A percentile compares a stretch with the other conserved stretches of the same genome.
Evolutionary conservation across 2,113 vertebrate species (phyloP).

Genomic region (Garra rufa): DNA sequence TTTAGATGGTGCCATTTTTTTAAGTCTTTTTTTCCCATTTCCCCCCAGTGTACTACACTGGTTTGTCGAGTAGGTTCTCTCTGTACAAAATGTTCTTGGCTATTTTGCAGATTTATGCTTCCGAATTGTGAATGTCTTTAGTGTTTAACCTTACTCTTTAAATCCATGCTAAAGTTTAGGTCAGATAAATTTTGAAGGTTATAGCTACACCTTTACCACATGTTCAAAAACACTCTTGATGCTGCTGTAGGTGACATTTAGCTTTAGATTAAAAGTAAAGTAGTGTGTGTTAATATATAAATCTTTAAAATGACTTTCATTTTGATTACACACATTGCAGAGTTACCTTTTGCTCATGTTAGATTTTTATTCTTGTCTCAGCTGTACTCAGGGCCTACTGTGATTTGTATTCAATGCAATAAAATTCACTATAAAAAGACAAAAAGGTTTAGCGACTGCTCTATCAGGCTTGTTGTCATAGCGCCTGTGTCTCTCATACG

Average conservation of each 20-base stretch:
- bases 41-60: neutral
- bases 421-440: neutral
- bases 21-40: neutral
- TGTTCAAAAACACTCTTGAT: neutral
- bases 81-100: neutral
- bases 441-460: neutral
- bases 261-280: neutral
- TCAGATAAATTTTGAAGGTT: neutral
- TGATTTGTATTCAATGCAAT: slow-evolving; percentile 8
- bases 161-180: neutral
- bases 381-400: neutral
- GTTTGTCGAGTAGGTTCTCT: neutral
- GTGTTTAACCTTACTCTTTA: neutral
- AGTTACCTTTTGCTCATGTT: neutral
- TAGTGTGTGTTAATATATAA: neutral
- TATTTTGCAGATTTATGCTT: neutral
- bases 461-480: slow-evolving; percentile 32
- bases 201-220: neutral
- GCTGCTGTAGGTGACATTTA: neutral
- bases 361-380: neutral
- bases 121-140: neutral
- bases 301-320: neutral
- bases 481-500: slow-evolving; percentile 9
- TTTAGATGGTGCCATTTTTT: neutral
- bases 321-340: neutral